Percentiles rank a stretch among this genome's conserved stretches.
Evolutionary conservation across 2,113 vertebrate species (phyloP).

Genomic region (Panthera leo): DNA sequence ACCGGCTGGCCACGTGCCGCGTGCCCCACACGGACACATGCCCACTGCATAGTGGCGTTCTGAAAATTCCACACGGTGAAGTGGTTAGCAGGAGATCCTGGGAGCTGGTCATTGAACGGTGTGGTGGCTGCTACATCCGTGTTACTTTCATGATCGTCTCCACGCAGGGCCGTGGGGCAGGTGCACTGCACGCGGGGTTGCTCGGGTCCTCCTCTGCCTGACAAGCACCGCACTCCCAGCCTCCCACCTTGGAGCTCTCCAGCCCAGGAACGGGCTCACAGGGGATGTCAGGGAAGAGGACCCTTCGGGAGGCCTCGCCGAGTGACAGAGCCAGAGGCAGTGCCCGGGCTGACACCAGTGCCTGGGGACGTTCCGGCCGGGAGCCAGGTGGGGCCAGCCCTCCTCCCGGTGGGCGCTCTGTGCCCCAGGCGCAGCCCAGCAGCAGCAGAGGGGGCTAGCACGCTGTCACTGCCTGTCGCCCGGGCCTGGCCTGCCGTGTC

Average conservation of each 20-base stretch:
- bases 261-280: not conserved
- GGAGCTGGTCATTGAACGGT: accelerated
- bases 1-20: not conserved
- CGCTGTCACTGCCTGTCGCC: accelerated
- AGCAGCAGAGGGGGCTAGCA: not conserved
- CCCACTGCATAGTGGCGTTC: not conserved
- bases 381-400: conserved; percentile 72
- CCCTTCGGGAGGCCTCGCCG: conserved; percentile 55
- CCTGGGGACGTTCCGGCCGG: conserved; percentile 72
- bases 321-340: conserved; percentile 78
- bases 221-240: accelerated
- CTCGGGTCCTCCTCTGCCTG: not conserved
- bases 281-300: conserved; percentile 67
- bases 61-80: not conserved
- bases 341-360: conserved; percentile 69
- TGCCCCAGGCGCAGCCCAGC: not conserved
- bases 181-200: accelerated
- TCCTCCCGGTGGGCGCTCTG: conserved; percentile 23
- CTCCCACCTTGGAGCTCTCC: not conserved
- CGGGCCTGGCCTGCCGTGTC: not conserved
- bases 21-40: accelerated
- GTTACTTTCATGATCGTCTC: not conserved
- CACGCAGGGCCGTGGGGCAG: accelerated
- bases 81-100: not conserved
- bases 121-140: accelerated